Conservation (phyloP, 2,113 vertebrate species). For the Microcebus murinus region DNA sequence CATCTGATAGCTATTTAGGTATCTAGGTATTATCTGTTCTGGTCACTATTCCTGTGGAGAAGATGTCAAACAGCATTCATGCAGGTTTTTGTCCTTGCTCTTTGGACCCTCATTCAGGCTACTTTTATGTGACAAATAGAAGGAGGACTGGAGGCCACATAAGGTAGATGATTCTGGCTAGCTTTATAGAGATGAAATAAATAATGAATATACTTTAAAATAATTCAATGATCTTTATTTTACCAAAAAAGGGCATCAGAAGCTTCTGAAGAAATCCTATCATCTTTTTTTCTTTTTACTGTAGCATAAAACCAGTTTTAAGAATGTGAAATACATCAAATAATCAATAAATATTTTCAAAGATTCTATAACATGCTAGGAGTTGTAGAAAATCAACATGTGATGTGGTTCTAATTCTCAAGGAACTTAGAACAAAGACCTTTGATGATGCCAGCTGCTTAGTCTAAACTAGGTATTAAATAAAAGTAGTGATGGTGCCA, state of each 20-base stretch:
- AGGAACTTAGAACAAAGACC: not conserved
- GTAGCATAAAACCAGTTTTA: conserved; percentile 4
- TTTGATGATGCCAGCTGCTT: not conserved
- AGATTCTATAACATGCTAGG: not conserved
- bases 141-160: not conserved
- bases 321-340: not conserved
- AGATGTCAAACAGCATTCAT: not conserved
- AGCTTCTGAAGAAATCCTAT: not conserved
- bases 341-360: conserved; percentile 6
- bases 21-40: not conserved
- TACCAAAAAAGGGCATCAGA: conserved; percentile 10
- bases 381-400: not conserved
- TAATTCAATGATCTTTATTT: conserved; percentile 15
- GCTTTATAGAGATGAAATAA: conserved; percentile 1
- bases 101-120: not conserved
- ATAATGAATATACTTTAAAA: not conserved
- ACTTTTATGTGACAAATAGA: not conserved
- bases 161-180: not conserved
- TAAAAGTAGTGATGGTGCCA: not conserved
- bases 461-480: not conserved
- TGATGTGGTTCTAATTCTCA: not conserved
- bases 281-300: not conserved
- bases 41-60: not conserved
- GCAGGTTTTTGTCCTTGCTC: not conserved
- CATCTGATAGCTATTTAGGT: not conserved